Base-by-base conservation (phyloP, 2,888 invertebrate genomes). In the Melolontha melolontha region DNA sequence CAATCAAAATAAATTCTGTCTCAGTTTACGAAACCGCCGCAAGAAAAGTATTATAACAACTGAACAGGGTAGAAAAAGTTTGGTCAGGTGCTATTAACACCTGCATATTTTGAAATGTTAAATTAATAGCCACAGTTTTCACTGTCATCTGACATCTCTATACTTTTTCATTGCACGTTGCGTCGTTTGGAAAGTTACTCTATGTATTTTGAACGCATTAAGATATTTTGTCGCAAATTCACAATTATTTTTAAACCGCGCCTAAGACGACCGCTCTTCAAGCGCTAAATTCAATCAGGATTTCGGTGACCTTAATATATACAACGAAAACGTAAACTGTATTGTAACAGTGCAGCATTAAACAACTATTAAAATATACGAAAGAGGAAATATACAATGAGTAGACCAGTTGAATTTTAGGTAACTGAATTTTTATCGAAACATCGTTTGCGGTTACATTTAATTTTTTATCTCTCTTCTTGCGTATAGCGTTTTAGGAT, bases 281-380 rank as follows among this genome's bases (percentile, higher is more conserved):
- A 69, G 71, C 64, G 65, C 72, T 71, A 71, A 73, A 75, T 74
- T 70, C 73, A 74, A 74, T 72, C 76, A 73, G 73, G 74, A 75
- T 75, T 75, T 74, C 68, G 66, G 67, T 73, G 76, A 76, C 76
- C 76, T 76, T 73, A 73, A 74, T 42, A 11, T 6, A 34, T 22
- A 55, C 55, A 14, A n/a, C 22, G 12, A 12, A 10, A 29, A 44
- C 16, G 41, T n/a, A 41, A 55, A 55, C 11, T 41, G 40, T 16
- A 40, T n/a, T 14, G 39, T n/a, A n/a, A n/a, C 40, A 73, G 73
- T 74, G 70, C 74, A 73, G 75, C 74, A 70, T 72, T 73, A 44
- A 59, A 44, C 73, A 72, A 73, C 74, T 75, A 75, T 74, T 74
- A 71, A 74, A 75, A 57, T 73, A 62, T n/a, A 44, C 71, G 71